Percentiles rank a stretch among this genome's conserved stretches.
Conservation (phyloP, 2,113 vertebrate species). For the Sinocyclocheilus anophthalmus region DNA sequence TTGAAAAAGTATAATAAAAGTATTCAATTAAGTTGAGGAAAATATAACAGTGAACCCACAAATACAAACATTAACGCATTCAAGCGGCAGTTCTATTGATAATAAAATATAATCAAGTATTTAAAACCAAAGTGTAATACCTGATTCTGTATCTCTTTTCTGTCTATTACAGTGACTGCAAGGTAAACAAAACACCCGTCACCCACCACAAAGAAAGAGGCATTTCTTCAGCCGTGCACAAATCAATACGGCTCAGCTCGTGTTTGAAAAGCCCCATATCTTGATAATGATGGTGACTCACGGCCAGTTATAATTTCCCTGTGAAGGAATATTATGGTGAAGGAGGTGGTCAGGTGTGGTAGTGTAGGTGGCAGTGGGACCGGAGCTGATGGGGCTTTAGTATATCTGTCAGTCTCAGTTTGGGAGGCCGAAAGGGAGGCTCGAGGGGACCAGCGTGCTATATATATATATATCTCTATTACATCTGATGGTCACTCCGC, state of each 20-base stretch:
- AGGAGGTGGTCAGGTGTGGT: slow-evolving; percentile 23
- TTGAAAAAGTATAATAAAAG: not conserved
- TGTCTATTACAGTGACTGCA: slow-evolving; percentile 86
- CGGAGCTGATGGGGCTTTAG: slow-evolving; percentile 86
- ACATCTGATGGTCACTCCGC: slow-evolving; percentile 90
- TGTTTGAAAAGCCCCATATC: slow-evolving; percentile 93
- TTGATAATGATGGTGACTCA: slow-evolving; percentile 82
- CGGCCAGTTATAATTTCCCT: slow-evolving; percentile 93
- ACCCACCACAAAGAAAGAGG: slow-evolving; percentile 57
- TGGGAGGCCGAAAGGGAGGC: slow-evolving; percentile 81
- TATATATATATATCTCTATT: slow-evolving; percentile 99
- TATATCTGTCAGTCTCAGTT: slow-evolving; percentile 89
- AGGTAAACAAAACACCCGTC: slow-evolving; percentile 91
- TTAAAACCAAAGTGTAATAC: slow-evolving; percentile 13
- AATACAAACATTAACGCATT: slow-evolving; percentile 25
- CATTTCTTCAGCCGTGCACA: slow-evolving; percentile 90
- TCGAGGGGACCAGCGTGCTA: slow-evolving; percentile 77
- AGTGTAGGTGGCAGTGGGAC: slow-evolving; percentile 69
- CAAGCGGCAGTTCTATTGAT: slow-evolving; percentile 26
- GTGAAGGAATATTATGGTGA: slow-evolving; percentile 83
- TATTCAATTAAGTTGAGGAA: slow-evolving; percentile 16
- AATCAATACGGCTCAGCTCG: slow-evolving; percentile 89
- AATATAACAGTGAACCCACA: slow-evolving; percentile 4
- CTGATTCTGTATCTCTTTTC: slow-evolving; percentile 72
- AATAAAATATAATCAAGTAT: slow-evolving; percentile 47